phyloP scores from a whole-genome alignment of 2,888 invertebrate species.

The Chelonus formosanus region DNA sequence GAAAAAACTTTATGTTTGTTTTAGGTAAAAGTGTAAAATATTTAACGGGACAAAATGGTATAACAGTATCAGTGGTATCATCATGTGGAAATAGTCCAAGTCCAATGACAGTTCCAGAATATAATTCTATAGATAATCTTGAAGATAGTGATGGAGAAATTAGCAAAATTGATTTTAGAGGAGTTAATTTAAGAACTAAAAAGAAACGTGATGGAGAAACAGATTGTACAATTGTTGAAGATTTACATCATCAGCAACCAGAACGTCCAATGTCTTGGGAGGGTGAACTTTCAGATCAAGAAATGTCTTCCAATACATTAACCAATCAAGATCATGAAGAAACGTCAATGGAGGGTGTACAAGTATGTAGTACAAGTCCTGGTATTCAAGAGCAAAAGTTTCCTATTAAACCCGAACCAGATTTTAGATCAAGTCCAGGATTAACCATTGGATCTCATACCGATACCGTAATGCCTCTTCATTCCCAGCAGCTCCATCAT shows the following conservation, averaged over 20 bases:
- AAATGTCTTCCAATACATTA: slow-evolving; percentile 67
- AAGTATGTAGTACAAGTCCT: slow-evolving; percentile 61
- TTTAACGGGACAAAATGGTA: slow-evolving; percentile 63
- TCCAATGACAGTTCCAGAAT: slow-evolving; percentile 44
- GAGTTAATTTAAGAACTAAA: slow-evolving; percentile 75
- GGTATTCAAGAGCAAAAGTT: slow-evolving; percentile 61
- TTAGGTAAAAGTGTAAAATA: slow-evolving; percentile 62
- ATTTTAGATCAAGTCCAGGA: slow-evolving; percentile 60
- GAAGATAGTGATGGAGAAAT: slow-evolving; percentile 82
- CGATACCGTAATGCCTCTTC: slow-evolving; percentile 53
- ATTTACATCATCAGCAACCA: slow-evolving; percentile 63
- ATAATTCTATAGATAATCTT: slow-evolving; percentile 58
- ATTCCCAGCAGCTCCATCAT: slow-evolving; percentile 50
- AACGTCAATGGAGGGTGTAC: slow-evolving; percentile 66
- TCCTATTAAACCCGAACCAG: slow-evolving; percentile 61
- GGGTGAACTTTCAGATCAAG: slow-evolving; percentile 90
- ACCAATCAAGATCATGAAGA: slow-evolving; percentile 66
- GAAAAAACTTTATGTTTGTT: background rate
- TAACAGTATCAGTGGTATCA: slow-evolving; percentile 70
- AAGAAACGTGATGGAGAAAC: slow-evolving; percentile 70
- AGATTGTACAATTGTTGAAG: slow-evolving; percentile 45
- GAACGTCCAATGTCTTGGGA: slow-evolving; percentile 94
- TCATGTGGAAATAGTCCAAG: slow-evolving; percentile 58
- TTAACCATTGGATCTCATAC: slow-evolving; percentile 52
- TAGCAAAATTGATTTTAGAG: slow-evolving; percentile 79